Conservation (phyloP, 2,888 invertebrate genomes). For the Augochlorella aurata region DNA sequence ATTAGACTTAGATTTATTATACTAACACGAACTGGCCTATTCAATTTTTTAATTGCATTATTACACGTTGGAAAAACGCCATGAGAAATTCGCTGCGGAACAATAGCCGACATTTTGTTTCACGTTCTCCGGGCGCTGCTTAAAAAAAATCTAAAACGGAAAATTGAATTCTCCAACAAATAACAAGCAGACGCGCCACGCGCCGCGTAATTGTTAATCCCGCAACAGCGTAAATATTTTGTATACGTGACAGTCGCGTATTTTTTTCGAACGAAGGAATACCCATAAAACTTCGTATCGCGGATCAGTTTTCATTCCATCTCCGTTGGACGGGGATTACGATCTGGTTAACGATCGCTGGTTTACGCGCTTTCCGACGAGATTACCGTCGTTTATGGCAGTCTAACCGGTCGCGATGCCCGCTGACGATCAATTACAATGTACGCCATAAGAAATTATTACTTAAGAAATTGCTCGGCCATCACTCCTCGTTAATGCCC, state of each 20-base stretch:
- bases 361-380: constrained; percentile 44
- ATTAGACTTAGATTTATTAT: too few relatives aligned
- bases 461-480: constrained; percentile 32
- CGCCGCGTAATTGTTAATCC: constrained; percentile 29
- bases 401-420: constrained; percentile 43
- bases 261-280: background rate
- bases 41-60: background rate
- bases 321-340: constrained; percentile 36
- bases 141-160: background rate
- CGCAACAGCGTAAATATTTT: constrained; percentile 16
- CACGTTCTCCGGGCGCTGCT: background rate
- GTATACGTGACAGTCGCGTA: constrained; percentile 6
- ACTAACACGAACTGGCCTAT: background rate
- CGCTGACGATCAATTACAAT: constrained; percentile 51
- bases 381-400: constrained; percentile 49
- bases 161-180: background rate
- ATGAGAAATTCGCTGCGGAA: background rate
- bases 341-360: constrained; percentile 45
- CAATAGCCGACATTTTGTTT: background rate
- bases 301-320: constrained; percentile 49
- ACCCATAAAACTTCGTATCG: constrained; percentile 41
- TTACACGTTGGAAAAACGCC: background rate
- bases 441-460: constrained; percentile 47
- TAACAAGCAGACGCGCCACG: background rate
- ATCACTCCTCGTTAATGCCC: constrained; percentile 24